Percentiles rank a stretch among this genome's conserved stretches.
Conservation (phyloP, 2,797 vertebrate species). For the Chiloscyllium punctatum region DNA sequence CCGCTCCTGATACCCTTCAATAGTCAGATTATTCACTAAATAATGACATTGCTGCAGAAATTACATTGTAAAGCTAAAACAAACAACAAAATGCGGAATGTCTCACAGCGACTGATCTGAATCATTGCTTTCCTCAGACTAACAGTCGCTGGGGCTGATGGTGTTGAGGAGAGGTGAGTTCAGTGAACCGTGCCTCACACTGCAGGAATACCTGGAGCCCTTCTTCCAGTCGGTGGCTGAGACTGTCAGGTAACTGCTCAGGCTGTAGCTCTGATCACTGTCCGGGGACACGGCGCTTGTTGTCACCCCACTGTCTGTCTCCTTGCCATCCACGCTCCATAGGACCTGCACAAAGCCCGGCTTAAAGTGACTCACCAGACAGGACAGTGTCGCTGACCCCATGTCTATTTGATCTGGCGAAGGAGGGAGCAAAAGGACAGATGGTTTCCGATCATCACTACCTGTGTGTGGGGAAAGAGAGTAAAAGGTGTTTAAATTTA, state of each 20-base stretch:
- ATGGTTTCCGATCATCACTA: not conserved
- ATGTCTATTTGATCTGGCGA: conserved; percentile 42
- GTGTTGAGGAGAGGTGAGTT: not conserved
- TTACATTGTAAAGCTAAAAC: not conserved
- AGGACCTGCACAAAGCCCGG: conserved; percentile 48
- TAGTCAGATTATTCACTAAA: not conserved
- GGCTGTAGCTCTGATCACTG: conserved; percentile 50
- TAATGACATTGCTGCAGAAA: not conserved
- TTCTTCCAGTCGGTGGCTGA: conserved; percentile 47
- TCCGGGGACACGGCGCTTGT: conserved; percentile 48
- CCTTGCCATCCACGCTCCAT: conserved; percentile 50
- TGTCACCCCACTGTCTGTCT: conserved; percentile 48
- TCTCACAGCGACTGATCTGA: no score
- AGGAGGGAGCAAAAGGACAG: conserved; percentile 16
- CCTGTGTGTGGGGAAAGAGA: not conserved
- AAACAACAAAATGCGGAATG: no score
- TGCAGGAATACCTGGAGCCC: conserved; percentile 26
- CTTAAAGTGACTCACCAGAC: conserved; percentile 49
- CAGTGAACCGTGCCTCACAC: not conserved
- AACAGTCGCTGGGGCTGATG: not conserved
- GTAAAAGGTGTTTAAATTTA: no score
- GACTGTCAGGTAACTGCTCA: conserved; percentile 54
- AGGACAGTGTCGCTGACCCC: conserved; percentile 48
- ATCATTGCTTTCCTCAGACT: not conserved
- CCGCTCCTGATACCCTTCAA: not conserved